Evolutionary conservation across 2,888 invertebrate species (phyloP).

Genomic region (Sinotaia quadrata): DNA sequence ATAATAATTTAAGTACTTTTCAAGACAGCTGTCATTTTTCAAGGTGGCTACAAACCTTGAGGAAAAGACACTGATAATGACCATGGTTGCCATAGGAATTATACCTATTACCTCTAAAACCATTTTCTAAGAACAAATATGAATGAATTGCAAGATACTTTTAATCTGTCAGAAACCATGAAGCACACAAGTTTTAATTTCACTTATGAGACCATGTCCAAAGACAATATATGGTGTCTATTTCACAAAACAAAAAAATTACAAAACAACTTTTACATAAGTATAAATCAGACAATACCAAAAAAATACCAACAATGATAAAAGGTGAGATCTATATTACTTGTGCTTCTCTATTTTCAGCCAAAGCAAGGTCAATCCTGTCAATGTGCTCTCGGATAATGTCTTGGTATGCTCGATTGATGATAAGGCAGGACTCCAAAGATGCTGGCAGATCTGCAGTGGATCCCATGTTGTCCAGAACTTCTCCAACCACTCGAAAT

Average conservation of each 20-base stretch:
- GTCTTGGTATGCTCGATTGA: slow-evolving; percentile 68
- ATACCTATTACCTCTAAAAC: too few species aligned
- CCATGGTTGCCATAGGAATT: too few species aligned
- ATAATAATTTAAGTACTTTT: too few species aligned
- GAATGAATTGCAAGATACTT: too few species aligned
- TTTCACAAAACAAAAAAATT: too few species aligned
- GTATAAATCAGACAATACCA: background rate
- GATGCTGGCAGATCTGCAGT: slow-evolving; percentile 38
- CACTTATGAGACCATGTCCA: slow-evolving; percentile 4
- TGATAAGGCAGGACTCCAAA: slow-evolving; percentile 56
- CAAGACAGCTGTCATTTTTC: too few species aligned
- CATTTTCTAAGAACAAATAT: too few species aligned
- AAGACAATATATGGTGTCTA: background rate
- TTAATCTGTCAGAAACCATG: too few species aligned
- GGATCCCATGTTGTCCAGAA: slow-evolving; percentile 8
- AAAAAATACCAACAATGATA: background rate
- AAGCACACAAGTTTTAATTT: too few species aligned
- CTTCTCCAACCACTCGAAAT: slow-evolving; percentile 20
- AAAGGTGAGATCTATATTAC: slow-evolving; percentile 42
- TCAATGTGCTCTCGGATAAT: slow-evolving; percentile 54
- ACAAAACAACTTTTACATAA: too few species aligned
- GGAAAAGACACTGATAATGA: too few species aligned
- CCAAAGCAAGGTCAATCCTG: slow-evolving; percentile 52
- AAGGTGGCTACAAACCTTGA: too few species aligned
- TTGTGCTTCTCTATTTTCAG: slow-evolving; percentile 60